phyloP scores from a whole-genome alignment of 2,113 vertebrate genomes.

The Ginglymostoma cirratum region DNA sequence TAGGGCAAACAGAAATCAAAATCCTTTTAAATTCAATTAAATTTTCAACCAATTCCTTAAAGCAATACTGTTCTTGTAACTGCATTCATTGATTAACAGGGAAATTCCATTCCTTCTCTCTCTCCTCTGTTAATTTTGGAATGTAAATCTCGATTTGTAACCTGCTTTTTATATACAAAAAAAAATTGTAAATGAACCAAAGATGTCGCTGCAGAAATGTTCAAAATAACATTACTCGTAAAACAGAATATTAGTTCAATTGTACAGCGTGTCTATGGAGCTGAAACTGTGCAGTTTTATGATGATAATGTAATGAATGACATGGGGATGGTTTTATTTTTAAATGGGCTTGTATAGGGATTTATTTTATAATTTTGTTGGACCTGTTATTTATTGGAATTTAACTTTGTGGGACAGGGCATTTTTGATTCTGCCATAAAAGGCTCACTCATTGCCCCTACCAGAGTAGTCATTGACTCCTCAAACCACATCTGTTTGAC shows the following conservation, averaged over 20 bases:
- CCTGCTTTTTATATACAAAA: not conserved
- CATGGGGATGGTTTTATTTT: not conserved
- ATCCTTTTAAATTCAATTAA: not conserved
- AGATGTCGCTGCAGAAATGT: not conserved
- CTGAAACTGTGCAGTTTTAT: not conserved
- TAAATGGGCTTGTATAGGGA: not conserved
- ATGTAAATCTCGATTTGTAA: not conserved
- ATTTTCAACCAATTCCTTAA: not conserved
- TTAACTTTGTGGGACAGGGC: not conserved
- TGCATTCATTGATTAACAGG: no score
- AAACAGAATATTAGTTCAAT: slow-evolving; percentile 23
- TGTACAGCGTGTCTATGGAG: not conserved
- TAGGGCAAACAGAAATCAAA: not conserved
- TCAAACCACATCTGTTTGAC: not conserved
- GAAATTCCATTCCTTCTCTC: not conserved
- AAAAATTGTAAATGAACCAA: slow-evolving; percentile 23
- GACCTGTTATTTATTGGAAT: not conserved
- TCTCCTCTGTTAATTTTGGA: not conserved
- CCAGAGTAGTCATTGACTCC: not conserved
- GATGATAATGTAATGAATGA: not conserved
- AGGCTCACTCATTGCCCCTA: not conserved
- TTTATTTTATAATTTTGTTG: not conserved
- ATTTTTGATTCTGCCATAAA: not conserved
- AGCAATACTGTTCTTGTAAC: not conserved
- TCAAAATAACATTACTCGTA: slow-evolving; percentile 3